Base-by-base conservation (phyloP, 2,888 invertebrate species). In the Acronicta psi region DNA sequence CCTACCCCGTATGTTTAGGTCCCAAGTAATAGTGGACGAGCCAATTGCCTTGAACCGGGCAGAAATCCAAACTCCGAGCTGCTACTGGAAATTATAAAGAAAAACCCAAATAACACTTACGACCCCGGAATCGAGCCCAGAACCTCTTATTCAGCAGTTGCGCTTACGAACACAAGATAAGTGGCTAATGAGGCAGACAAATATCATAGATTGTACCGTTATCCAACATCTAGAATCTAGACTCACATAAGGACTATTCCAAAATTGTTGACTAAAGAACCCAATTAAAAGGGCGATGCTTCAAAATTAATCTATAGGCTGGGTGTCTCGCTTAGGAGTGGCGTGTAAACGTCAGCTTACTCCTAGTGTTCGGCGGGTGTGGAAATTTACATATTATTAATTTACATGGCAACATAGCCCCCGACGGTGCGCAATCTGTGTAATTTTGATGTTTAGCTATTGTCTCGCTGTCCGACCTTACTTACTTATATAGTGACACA, bases 361-460 rank as follows among this genome's bases (percentile, higher is more conserved):
- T 77, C 73, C 73, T 73, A 54, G 73, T 76, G 73, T 78, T 81
- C 62, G 73, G 79, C 80, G 82, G 81, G 85, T 73, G 84, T 80
- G 80, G 82, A 88, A 89, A 93, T 93, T 93, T 92, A 88, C 93
- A 93, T 93, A 91, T 91, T 92, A 93, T 92, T 92, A 93, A 93
- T 93, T 91, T 91, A 92, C 87, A 87, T 86, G 81, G 87, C 84
- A 85, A 84, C 85, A 74, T 76, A 79, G 81, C 81, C 82, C 84
- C 84, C 83, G 65, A 81, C 84, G 73, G 85, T 82, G 85, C 77
- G 82, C 90, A 90, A 91, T 91, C 89, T 91, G 88, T 90, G 89
- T 90, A 90, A 92, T 92, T 90, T 89, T 82, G 81, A 82, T 87
- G 87, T 90, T 90, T 89, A 87, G 86, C 83, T 75, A 80, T 80